phyloP scores from a whole-genome alignment of 2,797 vertebrate genomes.

The Lemur catta region DNA sequence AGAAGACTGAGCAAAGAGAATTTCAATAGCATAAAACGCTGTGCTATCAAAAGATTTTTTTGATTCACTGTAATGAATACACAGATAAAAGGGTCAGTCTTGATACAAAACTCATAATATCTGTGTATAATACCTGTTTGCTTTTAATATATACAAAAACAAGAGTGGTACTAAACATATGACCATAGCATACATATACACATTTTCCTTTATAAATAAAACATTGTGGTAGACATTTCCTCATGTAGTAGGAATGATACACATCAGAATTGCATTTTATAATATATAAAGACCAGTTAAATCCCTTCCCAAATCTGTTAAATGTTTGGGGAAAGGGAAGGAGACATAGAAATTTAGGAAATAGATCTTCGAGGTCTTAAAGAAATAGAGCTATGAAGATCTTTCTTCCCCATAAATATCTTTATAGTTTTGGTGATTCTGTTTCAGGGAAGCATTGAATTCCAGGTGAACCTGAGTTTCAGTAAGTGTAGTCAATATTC shows the following conservation, averaged over 20 bases:
- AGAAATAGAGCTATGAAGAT: background rate
- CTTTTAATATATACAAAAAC: conserved; percentile 26
- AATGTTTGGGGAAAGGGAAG: background rate
- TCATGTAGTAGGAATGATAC: background rate
- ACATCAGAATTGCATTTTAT: background rate
- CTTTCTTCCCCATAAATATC: conserved; percentile 38
- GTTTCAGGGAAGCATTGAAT: conserved; percentile 6
- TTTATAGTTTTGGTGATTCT: conserved; percentile 14
- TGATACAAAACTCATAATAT: background rate
- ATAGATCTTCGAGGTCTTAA: conserved; percentile 2
- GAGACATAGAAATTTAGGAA: background rate
- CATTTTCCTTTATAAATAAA: conserved; percentile 8
- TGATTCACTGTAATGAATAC: background rate
- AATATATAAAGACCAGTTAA: background rate
- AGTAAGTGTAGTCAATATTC: background rate
- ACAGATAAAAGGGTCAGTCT: background rate
- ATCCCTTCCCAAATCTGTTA: background rate
- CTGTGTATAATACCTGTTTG: background rate
- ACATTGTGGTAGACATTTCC: background rate
- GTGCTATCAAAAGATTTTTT: background rate
- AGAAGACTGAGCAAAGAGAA: background rate
- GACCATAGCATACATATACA: background rate
- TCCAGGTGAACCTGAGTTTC: conserved; percentile 11
- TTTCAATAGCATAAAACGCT: background rate
- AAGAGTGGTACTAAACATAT: background rate